These are phyloP conservation scores for Mola mola DNA, from an alignment of 2,113 vertebrate species.

Conservation along the genomic window DNA sequence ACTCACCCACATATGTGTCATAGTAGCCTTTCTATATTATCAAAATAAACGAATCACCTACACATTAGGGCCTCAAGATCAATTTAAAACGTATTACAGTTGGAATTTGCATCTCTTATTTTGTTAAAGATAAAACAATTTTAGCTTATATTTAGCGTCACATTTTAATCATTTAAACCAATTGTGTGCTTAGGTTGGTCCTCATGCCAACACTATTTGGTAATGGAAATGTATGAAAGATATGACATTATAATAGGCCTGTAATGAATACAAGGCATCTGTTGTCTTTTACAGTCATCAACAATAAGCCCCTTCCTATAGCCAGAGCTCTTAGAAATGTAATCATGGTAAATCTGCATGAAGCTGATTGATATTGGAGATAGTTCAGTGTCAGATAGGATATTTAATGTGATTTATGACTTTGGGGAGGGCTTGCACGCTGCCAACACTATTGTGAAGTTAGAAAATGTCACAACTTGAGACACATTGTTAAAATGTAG, in stretches of 20 bases:
- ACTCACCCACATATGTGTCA: no score
- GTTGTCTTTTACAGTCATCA: constrained; percentile 48
- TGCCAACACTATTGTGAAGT: constrained; percentile 5
- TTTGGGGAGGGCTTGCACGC: constrained; percentile 4
- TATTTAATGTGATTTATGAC: constrained; percentile 55
- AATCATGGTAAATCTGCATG: constrained; percentile 62
- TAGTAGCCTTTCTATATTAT: no score
- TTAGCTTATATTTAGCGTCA: not conserved
- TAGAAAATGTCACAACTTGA: constrained; percentile 12
- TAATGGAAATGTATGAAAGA: constrained; percentile 54
- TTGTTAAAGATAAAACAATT: not conserved
- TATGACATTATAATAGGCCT: constrained; percentile 57
- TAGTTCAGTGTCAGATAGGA: constrained; percentile 27
- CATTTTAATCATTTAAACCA: constrained; percentile 14
- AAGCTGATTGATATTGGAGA: constrained; percentile 54
- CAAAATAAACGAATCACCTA: no score
- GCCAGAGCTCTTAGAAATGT: constrained; percentile 58
- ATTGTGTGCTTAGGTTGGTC: constrained; percentile 27
- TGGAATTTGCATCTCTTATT: no score
- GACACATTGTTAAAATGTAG: not conserved
- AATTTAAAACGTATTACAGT: not conserved
- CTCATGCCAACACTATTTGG: constrained; percentile 65
- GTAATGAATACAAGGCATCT: constrained; percentile 68
- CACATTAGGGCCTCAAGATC: no score
- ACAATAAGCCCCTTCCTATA: constrained; percentile 26